phyloP scores from a whole-genome alignment of 2,113 vertebrate species.

The Oreotrochilus melanogaster region DNA sequence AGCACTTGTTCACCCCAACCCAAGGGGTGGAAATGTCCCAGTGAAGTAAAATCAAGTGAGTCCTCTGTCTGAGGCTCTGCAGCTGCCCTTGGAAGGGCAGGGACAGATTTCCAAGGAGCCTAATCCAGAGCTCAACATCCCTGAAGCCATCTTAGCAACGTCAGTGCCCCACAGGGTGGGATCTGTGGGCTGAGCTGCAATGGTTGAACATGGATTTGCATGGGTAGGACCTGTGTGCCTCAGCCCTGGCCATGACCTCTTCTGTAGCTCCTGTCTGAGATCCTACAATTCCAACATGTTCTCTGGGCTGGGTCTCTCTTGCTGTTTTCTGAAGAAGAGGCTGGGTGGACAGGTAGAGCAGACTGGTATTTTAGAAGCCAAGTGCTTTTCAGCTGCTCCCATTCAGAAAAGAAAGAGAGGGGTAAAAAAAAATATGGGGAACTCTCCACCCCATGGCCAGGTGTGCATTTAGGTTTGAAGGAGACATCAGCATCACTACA shows the following conservation, averaged over 20 bases:
- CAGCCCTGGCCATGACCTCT: rapidly evolving
- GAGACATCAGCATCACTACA: neutral
- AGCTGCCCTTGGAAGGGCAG: neutral
- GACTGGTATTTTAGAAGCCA: neutral
- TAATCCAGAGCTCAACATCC: neutral
- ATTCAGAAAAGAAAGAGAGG: too few species aligned
- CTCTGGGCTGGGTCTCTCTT: neutral
- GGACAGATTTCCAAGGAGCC: neutral
- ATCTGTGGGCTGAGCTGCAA: neutral
- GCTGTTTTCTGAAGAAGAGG: neutral
- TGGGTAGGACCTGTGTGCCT: rapidly evolving
- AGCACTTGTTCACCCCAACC: rapidly evolving
- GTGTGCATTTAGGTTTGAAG: rapidly evolving
- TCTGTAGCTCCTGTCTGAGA: rapidly evolving
- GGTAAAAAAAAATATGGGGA: neutral
- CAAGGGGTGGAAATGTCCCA: neutral
- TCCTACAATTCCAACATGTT: rapidly evolving
- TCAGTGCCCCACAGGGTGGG: neutral
- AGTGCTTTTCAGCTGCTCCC: neutral
- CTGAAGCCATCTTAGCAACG: neutral
- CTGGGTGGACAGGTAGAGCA: neutral
- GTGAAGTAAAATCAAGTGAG: rapidly evolving
- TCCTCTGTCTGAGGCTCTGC: neutral
- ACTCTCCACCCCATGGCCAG: neutral
- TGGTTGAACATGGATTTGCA: neutral